Conservation (phyloP, 2,888 invertebrate species). For the Ephialtes manifestator region DNA sequence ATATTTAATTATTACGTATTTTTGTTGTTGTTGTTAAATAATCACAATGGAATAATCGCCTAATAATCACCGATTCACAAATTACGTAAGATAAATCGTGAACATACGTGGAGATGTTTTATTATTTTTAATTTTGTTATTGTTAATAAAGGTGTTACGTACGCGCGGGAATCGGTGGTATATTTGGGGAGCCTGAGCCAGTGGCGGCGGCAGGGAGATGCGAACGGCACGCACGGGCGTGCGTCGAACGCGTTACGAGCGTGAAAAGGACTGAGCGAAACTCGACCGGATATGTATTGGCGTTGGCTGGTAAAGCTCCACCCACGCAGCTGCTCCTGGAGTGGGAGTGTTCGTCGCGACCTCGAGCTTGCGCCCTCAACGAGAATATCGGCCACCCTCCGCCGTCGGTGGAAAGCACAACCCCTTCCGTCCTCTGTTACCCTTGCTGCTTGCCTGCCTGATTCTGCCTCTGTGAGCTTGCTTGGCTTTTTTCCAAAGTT, state of each 20-base stretch:
- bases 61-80: conserved; percentile 27
- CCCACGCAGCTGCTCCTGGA: conserved; percentile 77
- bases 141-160: conserved; percentile 46
- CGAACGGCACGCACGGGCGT: conserved; percentile 77
- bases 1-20: background rate
- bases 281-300: conserved; percentile 82
- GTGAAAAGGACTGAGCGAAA: conserved; percentile 82
- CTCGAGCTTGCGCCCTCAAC: conserved; percentile 81
- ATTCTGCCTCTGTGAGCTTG: conserved; percentile 24
- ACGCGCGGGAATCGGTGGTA: conserved; percentile 54
- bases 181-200: conserved; percentile 66
- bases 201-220: conserved; percentile 73
- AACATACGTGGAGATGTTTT: background rate
- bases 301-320: conserved; percentile 81
- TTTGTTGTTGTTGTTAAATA: background rate
- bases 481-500: conserved; percentile 66
- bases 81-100: background rate
- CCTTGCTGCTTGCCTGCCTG: conserved; percentile 50
- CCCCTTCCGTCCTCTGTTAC: conserved; percentile 75
- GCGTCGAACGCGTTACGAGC: conserved; percentile 83
- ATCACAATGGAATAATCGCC: background rate
- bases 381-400: conserved; percentile 59
- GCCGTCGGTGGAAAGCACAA: conserved; percentile 75
- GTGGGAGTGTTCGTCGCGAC: conserved; percentile 80
- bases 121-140: too few relatives aligned